Conservation (phyloP, 2,888 invertebrate species). For the Heteromyza rotundicornis region DNA sequence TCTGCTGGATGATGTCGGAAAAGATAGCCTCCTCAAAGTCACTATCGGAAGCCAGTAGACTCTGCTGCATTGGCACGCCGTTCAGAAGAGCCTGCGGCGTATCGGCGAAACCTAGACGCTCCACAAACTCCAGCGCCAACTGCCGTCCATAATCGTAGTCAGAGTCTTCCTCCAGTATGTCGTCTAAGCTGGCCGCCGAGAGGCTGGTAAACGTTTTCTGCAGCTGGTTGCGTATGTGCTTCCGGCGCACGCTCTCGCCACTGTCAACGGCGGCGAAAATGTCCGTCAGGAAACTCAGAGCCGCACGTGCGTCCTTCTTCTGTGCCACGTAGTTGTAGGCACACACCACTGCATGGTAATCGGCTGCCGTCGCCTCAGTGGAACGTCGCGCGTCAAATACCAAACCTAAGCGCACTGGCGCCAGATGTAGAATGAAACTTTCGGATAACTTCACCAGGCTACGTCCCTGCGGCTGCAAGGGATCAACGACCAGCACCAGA, state of each 20-base stretch:
- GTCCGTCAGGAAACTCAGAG: constrained; percentile 85
- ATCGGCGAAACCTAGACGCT: constrained; percentile 74
- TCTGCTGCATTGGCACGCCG: constrained; percentile 84
- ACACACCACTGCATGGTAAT: constrained; percentile 82
- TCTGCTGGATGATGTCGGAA: constrained; percentile 85
- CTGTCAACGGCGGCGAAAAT: constrained; percentile 66
- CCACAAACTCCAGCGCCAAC: constrained; percentile 79
- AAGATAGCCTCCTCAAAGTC: constrained; percentile 93
- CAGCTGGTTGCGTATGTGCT: constrained; percentile 74
- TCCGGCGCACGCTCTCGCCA: constrained; percentile 67
- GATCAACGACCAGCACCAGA: constrained; percentile 86
- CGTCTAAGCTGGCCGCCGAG: constrained; percentile 70
- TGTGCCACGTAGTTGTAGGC: constrained; percentile 90
- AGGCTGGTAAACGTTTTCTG: constrained; percentile 65
- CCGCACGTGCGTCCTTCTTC: constrained; percentile 76
- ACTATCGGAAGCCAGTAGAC: constrained; percentile 71
- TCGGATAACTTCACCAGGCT: constrained; percentile 86
- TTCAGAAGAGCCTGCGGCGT: constrained; percentile 87
- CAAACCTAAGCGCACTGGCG: constrained; percentile 88
- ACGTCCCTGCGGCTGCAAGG: constrained; percentile 71
- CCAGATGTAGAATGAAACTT: constrained; percentile 88
- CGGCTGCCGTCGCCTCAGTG: constrained; percentile 70
- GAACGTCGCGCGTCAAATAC: constrained; percentile 72
- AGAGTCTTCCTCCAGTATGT: constrained; percentile 85
- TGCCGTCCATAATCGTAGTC: constrained; percentile 90